Evolutionary conservation across 2,113 vertebrate genomes (phyloP), one percentile per base, ranked within the genome.

Genomic region (Cebus imitator): DNA sequence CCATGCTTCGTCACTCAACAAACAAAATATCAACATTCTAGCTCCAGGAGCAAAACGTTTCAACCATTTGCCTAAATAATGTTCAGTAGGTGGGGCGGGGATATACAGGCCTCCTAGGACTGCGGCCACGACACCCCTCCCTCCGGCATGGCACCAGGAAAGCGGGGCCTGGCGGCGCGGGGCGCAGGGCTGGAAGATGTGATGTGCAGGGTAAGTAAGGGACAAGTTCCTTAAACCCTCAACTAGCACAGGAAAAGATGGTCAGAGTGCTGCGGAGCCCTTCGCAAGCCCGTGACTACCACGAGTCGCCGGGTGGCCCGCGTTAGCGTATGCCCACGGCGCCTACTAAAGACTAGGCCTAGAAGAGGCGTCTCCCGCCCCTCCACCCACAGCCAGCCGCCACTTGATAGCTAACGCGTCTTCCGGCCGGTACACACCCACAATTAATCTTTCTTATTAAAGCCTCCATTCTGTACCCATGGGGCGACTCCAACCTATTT

Each of bases 401-500:
- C 94, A 50, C 97, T 98, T 87, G 98, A 95, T 97, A 91, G 97
- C 98, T 97, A 98, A 98, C 97, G 97, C 97, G 92, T 98, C 98
- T 98, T 95, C 81, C 81, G 80, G 98, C 98, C 95, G 94, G 98
- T 98, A 97, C 98, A 98, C 98, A 98, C 98, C 98, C 98, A 98
- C 98, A 98, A 98, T 99, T 99, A 99, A 99, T 99, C 99, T 98
- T 98, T 97, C 98, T 98, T 98, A 99, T 99, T 98, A 98, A 98
- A 95, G 98, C 98, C 97, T 97, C 98, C 98, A 96, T 94, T 98
- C 98, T 84, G 97, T 81, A 98, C 98, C 98, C 99, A 98, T 98
- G 99, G 98, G 98, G 98, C 98, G 96, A 98, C 98, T 98, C 98
- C 93, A 98, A 97, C 98, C 99, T 98, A 99, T 99, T 99, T 99